Evolutionary conservation across 2,113 vertebrate genomes (phyloP), one percentile per base, ranked within the genome.

Genomic region (Cyprinodon brontotheroides): DNA sequence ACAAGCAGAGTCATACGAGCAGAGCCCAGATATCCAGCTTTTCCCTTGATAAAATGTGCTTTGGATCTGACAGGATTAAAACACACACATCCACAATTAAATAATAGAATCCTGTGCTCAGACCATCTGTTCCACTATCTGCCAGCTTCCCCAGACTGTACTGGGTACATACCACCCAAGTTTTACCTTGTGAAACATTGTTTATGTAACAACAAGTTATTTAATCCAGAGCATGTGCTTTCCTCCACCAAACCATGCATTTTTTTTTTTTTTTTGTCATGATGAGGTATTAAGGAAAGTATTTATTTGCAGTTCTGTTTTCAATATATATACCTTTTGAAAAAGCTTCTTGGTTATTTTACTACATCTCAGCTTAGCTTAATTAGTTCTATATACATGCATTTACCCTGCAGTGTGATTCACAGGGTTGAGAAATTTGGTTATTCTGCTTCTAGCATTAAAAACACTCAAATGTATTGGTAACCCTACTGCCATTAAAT

Each of bases 391-490:
- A 85, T 89, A 89, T 89, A 90, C 87, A 93, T 90, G 91, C 89
- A 80, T 81, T 84, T 78, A 81, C 85, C 75, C 79, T 84, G 87
- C 75, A 77, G 89, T 90, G 87, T 85, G 86, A 83, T 89, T 69
- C 89, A 88, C 86, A 87, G 84, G 76, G 71, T 79, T 85, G 75
- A 81, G 81, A 82, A 80, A 91, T 91, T 79, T 53, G 85, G 89
- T 92, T 93, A 85, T 90, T 90, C 79, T 84, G 78, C 83, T 87
- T 88, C 93, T 93, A 93, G 90, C 82, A 71, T 89, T 91, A 91
- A 93, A 87, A 92, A 79, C 90, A 87, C 92, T 94, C 93, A 93
- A 83, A 65, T 76, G 90, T 94, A 95, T 94, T 92, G 92, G 92
- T 83, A 91, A 94, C 78, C 87, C 86, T 70, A 80, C 92, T 92